Evolutionary conservation across 2,113 vertebrate genomes (phyloP), one percentile per base, ranked within the genome.

Genomic region (Globicephala melas): DNA sequence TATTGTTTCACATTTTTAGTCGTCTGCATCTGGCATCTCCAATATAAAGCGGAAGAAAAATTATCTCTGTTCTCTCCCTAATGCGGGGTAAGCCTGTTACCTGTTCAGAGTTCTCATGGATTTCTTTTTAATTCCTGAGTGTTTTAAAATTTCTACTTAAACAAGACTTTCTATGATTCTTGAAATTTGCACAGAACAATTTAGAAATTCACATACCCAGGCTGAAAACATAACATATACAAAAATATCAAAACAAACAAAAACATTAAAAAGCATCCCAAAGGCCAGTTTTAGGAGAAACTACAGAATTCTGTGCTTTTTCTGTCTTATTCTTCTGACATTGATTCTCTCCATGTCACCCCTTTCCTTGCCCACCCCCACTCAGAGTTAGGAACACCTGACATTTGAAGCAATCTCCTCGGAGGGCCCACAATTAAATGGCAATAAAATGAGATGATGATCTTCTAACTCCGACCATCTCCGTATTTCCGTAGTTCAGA

Each of bases 51-150:
- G 12, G 1, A 53, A 62, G 6, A 65, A 25, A 31, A 50, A 21
- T 92, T 26, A 20, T 81, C 31, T 92, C 7, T 73, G 5, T 11
- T 68, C 2, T 60, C 38, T 53, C 15, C 41, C 47, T 65, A 74
- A 23, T 5, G 25, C 9, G 21, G 23, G 20, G 58, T 14, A 62
- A 38, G 31, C 62, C 3, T 55, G 1, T 60, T n/a, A 33, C 26
- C n/a, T 88, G 15, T 58, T 88, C 18, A 67, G 31, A 44, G 21
- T 70, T 68, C 21, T 84, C 33, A 7, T 60, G 73, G 47, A 70
- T 80, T 65, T 84, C 25, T 85, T 70, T 53, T 85, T 81, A 71
- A 96, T 95, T 9, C n/a, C 92, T 67, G 3, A 58, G 9, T 71
- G 12, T 11, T 73, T 41, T 41, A 28, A 41, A 86, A 77, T 79